Conservation (phyloP, 2,888 invertebrate species). For the Cryptocheilus praepositus region DNA sequence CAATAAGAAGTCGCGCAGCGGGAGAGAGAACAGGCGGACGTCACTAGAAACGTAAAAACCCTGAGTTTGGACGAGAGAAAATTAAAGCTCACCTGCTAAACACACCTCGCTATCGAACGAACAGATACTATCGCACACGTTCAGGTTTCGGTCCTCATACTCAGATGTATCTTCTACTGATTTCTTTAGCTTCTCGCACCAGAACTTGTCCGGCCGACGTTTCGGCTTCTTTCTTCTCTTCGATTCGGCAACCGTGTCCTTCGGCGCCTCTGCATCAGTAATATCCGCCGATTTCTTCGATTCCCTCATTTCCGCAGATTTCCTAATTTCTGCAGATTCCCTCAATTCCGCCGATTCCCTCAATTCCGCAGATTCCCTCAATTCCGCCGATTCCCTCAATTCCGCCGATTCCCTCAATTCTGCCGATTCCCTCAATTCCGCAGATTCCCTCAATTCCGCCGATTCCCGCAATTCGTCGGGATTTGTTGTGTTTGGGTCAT, state of each 20-base stretch:
- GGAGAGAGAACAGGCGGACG: no score
- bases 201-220: conserved; percentile 9
- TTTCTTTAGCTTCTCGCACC: conserved; percentile 8
- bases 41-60: no score
- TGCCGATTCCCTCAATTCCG: no score
- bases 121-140: conserved; percentile 56
- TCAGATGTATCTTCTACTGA: neutral
- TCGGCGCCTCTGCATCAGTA: no score
- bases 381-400: neutral
- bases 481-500: no score
- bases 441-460: neutral
- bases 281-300: conserved; percentile 8
- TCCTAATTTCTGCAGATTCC: no score
- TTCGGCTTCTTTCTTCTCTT: neutral
- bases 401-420: neutral
- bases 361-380: no score
- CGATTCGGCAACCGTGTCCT: neutral
- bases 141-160: conserved; percentile 14
- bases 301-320: no score
- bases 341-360: neutral
- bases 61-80: no score
- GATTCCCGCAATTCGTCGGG: neutral
- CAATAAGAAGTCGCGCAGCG: no score
- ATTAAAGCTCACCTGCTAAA: conserved; percentile 51
- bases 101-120: conserved; percentile 59